phyloP scores from a whole-genome alignment of 2,113 vertebrate genomes.

The Siniperca knerii region DNA sequence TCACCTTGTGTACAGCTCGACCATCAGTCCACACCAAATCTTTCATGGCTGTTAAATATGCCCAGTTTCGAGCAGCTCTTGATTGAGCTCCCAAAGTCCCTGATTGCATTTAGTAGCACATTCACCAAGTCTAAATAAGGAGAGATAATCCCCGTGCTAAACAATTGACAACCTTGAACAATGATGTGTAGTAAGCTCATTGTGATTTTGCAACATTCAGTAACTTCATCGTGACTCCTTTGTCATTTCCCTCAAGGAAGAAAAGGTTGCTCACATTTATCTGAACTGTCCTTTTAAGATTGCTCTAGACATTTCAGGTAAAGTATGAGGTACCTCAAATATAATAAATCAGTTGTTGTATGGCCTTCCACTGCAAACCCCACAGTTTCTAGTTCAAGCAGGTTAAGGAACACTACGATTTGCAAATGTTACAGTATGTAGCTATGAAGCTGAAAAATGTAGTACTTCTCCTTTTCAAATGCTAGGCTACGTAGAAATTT shows the following conservation, averaged over 20 bases:
- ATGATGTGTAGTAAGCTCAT: background rate
- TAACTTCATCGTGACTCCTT: conserved; percentile 11
- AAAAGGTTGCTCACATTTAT: background rate
- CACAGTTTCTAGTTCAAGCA: background rate
- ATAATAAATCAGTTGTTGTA: background rate
- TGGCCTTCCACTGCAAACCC: background rate
- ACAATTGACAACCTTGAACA: conserved; percentile 50
- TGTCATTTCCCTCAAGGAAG: conserved; percentile 1
- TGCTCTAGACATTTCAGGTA: background rate
- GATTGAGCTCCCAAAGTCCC: conserved; percentile 71
- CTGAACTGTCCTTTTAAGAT: background rate
- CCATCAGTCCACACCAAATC: conserved; percentile 50
- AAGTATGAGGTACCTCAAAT: background rate
- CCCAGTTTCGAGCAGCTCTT: conserved; percentile 59
- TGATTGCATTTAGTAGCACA: conserved; percentile 72
- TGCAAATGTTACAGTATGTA: background rate
- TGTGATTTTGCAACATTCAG: background rate
- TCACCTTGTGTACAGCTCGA: conserved; percentile 68
- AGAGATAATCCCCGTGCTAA: conserved; percentile 51
- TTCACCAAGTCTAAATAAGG: conserved; percentile 47
- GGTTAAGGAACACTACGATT: background rate
- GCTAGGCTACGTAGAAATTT: too few relatives aligned
- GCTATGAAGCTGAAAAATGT: background rate
- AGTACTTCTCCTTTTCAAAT: too few relatives aligned
- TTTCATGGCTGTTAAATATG: conserved; percentile 64